Base-by-base conservation (phyloP, 2,797 vertebrate species). In the Phoxinus dragarum region DNA sequence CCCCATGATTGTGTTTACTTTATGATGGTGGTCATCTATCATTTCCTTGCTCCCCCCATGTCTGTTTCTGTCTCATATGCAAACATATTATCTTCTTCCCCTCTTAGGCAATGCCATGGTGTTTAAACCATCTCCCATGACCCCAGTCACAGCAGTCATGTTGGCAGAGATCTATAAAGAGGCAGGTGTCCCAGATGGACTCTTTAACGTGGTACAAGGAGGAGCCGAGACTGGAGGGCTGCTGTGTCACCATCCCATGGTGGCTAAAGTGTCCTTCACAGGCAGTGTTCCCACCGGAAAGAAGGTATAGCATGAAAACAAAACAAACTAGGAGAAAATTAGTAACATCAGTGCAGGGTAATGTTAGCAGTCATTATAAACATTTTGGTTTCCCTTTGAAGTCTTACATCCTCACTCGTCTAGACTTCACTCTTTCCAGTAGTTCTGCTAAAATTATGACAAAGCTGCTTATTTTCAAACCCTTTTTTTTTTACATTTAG, bases 121-220 rank as follows among this genome's bases (percentile, higher is more conserved):
- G 67, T 99, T 92, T 86, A 99, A 99, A 88, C 98, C 98, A 0
- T 99, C 98, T 44, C 98, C 97, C 5, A 96, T 99, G 94, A 95
- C 98, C 0, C 98, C 98, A 0, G 52, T 99, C 86, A 97, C 97
- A 0, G 96, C 90, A 0, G 93, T 99, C 88, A 92, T 96, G 76
- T 91, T 99, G 93, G 98, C 98, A 67, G 98, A 99, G 92, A 96
- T 99, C 94, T 98, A 97, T 91, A 95, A 93, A 5, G 94, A 98
- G 89, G 98, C 98, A 0, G 98, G 98, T 0, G 94, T 90, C 0
- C 98, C 98, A 1, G 94, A 96, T 0, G 98, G 98, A 10, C 97
- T 99, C 83, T 99, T 99, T 94, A 98, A 96, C 0, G 98, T 99
- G 92, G 97, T 99, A 6, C 98, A 99, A 79, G 98, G 98, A 0